phyloP scores from a whole-genome alignment of 2,888 invertebrate species.

The Anthophora plumipes region DNA sequence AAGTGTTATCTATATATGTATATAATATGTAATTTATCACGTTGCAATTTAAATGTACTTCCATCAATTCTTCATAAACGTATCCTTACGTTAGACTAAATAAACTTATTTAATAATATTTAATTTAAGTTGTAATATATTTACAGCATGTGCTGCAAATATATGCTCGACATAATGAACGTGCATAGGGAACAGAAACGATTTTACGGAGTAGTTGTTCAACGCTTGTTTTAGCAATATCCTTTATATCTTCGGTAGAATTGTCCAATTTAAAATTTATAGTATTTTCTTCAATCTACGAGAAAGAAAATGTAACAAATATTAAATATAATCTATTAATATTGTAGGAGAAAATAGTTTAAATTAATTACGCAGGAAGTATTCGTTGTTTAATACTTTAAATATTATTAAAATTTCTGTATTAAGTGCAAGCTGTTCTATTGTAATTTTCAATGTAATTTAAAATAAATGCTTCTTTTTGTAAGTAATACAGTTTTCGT shows the following conservation, averaged over 20 bases:
- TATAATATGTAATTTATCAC: not conserved
- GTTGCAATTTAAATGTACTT: not conserved
- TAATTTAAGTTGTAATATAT: not conserved
- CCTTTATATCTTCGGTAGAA: constrained; percentile 49
- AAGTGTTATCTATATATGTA: too few relatives aligned
- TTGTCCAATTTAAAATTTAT: constrained; percentile 36
- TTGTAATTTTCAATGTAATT: too few relatives aligned
- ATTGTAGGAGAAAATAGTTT: not conserved
- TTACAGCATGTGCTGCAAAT: constrained; percentile 74
- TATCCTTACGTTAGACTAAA: not conserved
- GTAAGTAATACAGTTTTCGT: not conserved
- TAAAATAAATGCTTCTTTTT: not conserved
- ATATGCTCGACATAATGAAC: constrained; percentile 69
- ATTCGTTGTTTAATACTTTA: too few relatives aligned
- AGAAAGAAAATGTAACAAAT: not conserved
- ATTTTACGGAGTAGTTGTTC: constrained; percentile 61
- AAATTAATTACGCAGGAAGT: not conserved
- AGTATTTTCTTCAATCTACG: constrained; percentile 62
- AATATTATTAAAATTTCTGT: too few relatives aligned
- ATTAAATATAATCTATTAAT: not conserved
- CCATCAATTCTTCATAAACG: too few relatives aligned
- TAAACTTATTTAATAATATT: not conserved
- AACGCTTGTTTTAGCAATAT: constrained; percentile 69
- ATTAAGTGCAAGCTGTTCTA: not conserved
- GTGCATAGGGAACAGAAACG: constrained; percentile 63